phyloP scores from a whole-genome alignment of 1,140 invertebrate genomes.

The Chlorops oryzae region DNA sequence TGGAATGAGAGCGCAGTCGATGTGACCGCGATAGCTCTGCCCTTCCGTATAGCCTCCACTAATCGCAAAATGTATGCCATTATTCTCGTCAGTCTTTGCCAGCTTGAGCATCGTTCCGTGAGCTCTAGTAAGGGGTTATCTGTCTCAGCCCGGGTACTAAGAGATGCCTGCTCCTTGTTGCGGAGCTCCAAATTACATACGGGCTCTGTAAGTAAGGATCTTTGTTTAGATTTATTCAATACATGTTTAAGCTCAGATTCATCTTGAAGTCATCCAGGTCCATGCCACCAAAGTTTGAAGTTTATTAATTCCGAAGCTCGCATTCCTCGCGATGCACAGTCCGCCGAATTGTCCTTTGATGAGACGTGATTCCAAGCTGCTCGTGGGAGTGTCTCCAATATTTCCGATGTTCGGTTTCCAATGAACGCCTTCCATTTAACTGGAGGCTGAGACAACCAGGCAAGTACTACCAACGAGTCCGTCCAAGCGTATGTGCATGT shows the following conservation, averaged over 20 bases:
- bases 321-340: constrained; percentile 7
- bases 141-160: too few species aligned
- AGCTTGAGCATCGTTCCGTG: neutral
- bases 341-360: constrained; percentile 5
- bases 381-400: neutral
- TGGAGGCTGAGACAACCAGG: neutral
- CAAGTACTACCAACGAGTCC: neutral
- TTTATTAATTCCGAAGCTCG: too few species aligned
- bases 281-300: constrained; percentile 3
- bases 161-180: too few species aligned
- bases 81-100: neutral
- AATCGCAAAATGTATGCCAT: neutral
- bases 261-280: too few species aligned
- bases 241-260: too few species aligned
- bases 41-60: too few species aligned
- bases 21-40: too few species aligned
- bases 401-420: constrained; percentile 5
- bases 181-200: too few species aligned
- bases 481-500: neutral
- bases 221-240: too few species aligned
- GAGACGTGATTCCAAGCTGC: neutral
- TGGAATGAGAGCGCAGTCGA: too few species aligned
- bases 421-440: constrained; percentile 1
- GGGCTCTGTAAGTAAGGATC: too few species aligned
- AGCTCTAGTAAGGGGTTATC: too few species aligned